These are phyloP conservation scores for Microtus ochrogaster DNA, from an alignment of 2,113 vertebrate genomes.

Conservation along the genomic window DNA sequence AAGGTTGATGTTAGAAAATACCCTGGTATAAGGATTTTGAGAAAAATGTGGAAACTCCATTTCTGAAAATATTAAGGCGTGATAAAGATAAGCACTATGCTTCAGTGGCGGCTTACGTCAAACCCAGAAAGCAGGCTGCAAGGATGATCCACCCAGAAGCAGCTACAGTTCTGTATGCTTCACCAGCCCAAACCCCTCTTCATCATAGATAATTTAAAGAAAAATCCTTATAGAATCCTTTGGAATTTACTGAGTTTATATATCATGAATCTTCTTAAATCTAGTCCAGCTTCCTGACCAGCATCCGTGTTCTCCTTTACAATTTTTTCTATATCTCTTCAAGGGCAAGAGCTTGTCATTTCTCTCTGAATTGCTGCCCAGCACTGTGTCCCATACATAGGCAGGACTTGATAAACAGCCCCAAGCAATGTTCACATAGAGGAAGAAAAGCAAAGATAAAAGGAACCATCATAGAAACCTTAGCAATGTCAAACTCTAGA, in stretches of 20 bases:
- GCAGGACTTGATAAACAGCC: neutral
- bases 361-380: neutral
- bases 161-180: neutral
- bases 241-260: conserved; percentile 1
- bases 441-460: conserved; percentile 2
- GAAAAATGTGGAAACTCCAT: conserved; percentile 31
- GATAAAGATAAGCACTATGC: neutral
- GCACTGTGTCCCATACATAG: neutral
- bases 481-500: neutral
- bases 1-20: conserved; percentile 40
- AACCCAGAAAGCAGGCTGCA: neutral
- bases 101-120: conserved; percentile 24
- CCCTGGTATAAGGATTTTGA: conserved; percentile 36
- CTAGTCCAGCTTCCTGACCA: neutral
- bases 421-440: neutral
- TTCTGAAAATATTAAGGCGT: conserved; percentile 51
- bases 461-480: neutral
- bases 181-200: conserved; percentile 6
- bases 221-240: conserved; percentile 32
- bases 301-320: conserved; percentile 7
- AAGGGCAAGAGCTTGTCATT: neutral
- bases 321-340: neutral
- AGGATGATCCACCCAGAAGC: neutral
- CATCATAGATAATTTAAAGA: neutral
- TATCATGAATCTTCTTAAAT: conserved; percentile 40